Evolutionary conservation across 2,888 invertebrate species (phyloP).

Genomic region (Oscheius myriophilus): DNA sequence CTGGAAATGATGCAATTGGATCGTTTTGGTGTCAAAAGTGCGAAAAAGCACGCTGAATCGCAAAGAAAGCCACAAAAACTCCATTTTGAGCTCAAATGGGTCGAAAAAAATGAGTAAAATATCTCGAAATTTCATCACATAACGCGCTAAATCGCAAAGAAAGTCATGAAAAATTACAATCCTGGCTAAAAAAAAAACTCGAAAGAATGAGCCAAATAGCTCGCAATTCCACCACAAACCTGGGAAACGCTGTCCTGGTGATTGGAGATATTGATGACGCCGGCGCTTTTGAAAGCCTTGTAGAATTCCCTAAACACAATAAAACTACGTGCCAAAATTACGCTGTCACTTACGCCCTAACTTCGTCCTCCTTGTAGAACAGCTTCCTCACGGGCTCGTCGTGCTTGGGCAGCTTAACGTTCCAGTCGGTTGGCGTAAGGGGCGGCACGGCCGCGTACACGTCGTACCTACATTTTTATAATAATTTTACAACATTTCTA

Average conservation of each 20-base stretch:
- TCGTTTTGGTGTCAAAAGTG: too few species aligned
- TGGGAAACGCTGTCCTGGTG: conserved; percentile 64
- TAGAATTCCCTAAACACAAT: conserved; percentile 72
- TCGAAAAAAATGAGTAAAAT: too few species aligned
- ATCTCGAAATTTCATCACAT: too few species aligned
- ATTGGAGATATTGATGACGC: conserved; percentile 68
- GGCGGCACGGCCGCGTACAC: conserved; percentile 91
- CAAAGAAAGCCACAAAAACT: too few species aligned
- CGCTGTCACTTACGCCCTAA: conserved; percentile 80
- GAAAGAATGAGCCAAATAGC: too few species aligned
- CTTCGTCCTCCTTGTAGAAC: conserved; percentile 84
- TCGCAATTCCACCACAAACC: too few species aligned
- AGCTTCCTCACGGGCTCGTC: conserved; percentile 78
- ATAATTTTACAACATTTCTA: neutral
- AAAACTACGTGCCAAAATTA: neutral
- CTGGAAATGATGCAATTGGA: conserved; percentile 4
- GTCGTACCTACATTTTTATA: conserved; percentile 76
- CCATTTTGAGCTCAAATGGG: too few species aligned
- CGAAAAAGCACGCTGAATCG: too few species aligned
- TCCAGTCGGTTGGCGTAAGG: conserved; percentile 82
- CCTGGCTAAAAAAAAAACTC: too few species aligned
- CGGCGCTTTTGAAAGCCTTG: conserved; percentile 70
- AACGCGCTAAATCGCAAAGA: too few species aligned
- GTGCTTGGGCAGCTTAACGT: conserved; percentile 70
- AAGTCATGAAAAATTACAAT: too few species aligned